Base-by-base conservation (phyloP, 2,113 vertebrate species). In the Pachyramphus minor region DNA sequence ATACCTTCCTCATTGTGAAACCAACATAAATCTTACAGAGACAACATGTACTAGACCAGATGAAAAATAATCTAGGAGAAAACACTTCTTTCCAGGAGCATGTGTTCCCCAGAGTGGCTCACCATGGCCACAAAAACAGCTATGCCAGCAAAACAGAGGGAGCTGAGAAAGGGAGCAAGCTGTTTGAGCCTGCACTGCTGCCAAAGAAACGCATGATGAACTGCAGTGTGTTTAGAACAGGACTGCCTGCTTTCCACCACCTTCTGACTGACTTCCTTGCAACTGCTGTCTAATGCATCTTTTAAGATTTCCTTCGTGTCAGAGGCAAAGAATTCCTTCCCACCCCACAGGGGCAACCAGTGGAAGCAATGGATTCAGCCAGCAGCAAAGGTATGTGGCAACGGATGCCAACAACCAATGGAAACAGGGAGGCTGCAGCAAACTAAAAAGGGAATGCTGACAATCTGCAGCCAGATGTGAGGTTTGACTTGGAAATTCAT, bases 41-140 rank as follows among this genome's bases (percentile, higher is more conserved):
- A 95, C 84, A 95, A 87, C 28, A n/a, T 84, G 95, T 92, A 95
- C 91, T 64, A 56, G 86, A 63, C 69, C 68, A 93, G 73, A 95
- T 68, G 83, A 96, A 96, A 95, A 97, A 95, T 90, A 92, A 89
- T 71, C 76, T 78, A 84, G 39, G n/a, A 82, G 86, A 87, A 87
- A 91, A 73, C 75, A 86, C 72, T 90, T 96, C 73, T 95, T 92
- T 89, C 86, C 90, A 96, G 80, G 73, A 96, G 89, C 79, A 89
- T 92, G 42, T 78, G 86, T 47, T 93, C 86, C 76, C 89, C 68
- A 60, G 67, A 72, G 60, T 64, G 68, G 90, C 52, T 95, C 89
- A 93, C 90, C 86, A 75, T 71, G 76, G 89, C 60, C 84, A 74
- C 95, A 90, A 3, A 64, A 96, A 44, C 55, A 92, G 68, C 80